Conservation (phyloP, 2,113 vertebrate genomes). For the Odontophorus gujanensis region DNA sequence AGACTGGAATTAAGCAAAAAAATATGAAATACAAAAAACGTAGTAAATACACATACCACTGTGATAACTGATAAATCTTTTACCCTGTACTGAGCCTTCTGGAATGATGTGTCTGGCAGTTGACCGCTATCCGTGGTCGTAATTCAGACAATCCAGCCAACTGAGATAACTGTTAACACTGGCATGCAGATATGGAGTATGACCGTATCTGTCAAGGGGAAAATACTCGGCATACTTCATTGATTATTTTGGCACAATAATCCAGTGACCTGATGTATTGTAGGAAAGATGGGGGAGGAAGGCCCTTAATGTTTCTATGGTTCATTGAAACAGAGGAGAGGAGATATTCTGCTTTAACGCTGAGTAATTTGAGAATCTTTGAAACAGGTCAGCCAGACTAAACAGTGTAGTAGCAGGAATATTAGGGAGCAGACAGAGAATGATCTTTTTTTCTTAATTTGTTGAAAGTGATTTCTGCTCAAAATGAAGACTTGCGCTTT, state of each 20-base stretch:
- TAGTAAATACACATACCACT: not conserved
- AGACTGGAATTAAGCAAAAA: no score
- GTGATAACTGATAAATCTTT: not conserved
- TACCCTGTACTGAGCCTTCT: not conserved
- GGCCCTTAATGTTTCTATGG: not conserved
- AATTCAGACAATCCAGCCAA: not conserved
- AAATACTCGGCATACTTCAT: not conserved
- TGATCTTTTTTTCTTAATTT: constrained; percentile 34
- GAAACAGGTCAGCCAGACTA: constrained; percentile 47
- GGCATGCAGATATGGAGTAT: not conserved
- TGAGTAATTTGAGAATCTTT: constrained; percentile 52
- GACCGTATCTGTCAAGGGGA: constrained; percentile 49
- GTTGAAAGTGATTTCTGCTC: not conserved
- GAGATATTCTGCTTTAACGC: not conserved
- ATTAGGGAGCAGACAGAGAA: constrained; percentile 38
- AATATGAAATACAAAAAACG: not conserved
- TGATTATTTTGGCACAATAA: constrained; percentile 45
- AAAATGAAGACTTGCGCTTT: not conserved
- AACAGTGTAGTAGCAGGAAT: not conserved
- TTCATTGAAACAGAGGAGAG: constrained; percentile 35
- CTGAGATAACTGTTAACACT: constrained; percentile 51
- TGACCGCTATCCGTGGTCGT: constrained; percentile 10
- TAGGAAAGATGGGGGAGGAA: not conserved
- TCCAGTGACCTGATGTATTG: not conserved
- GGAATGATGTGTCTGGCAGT: not conserved